Base-by-base conservation (phyloP, 1,140 invertebrate species). In the Ceratoteleas bidentatus region DNA sequence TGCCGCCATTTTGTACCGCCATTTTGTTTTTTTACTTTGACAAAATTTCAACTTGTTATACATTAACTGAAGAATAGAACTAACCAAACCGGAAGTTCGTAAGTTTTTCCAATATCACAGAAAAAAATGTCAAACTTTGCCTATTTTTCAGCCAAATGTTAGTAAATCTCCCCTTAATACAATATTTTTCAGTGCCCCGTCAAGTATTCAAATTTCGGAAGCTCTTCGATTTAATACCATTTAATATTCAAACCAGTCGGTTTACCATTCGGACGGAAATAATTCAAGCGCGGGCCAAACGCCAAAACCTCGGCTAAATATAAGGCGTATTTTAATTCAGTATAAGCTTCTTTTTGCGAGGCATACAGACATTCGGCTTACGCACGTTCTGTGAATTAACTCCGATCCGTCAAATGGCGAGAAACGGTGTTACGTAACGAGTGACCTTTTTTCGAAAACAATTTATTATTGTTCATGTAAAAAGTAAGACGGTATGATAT, bases 271-370 rank as follows among this genome's bases (percentile, higher is more conserved):
- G 79, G 85, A 86, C 84, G 66, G 76, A 87, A 89, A 87, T 88
- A 88, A 85, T 85, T 85, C 74, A 83, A 81, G 75, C 47, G 32
- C 49, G 77, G 87, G 87, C 87, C 47, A 16, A 32, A 61, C 57
- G 84, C 87, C 87, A 89, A 85, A 84, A 62, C 76, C 62, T 49
- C 73, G 47, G 84, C 84, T 88, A 89, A 88, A 88, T 88, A 88
- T 89, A 88, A 86, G 66, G 73, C 81, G 57, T 64, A 82, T 82
- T 54, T 80, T 82, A 85, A 84, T 86, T 84, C 80, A 84, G 76
- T 47, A 53, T 66, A 64, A 58, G 52, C 74, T 24, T 66, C 72
- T 76, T 82, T 82, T 82, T 68, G 61, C 50, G 69, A 66, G 45
- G 60, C 34, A 60, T 47, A 49, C 16, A 66, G 54, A 61, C 66